phyloP scores from a whole-genome alignment of 2,888 invertebrate species.

The Drosophila nigritarsus region DNA sequence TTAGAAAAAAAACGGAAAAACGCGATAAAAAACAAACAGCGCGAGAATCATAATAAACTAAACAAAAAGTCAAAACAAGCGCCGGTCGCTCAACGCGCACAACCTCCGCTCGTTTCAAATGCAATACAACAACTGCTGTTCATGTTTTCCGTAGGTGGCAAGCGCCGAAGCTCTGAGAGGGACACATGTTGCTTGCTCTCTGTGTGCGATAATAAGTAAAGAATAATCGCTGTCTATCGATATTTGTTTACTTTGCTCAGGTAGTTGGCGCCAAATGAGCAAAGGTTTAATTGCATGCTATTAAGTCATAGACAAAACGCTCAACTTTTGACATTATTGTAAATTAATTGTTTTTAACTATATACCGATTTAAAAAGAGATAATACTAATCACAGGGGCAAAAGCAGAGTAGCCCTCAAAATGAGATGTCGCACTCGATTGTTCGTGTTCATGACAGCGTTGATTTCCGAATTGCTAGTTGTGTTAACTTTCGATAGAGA shows the following conservation, averaged over 20 bases:
- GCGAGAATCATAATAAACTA: conserved; percentile 33
- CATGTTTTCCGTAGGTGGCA: conserved; percentile 9
- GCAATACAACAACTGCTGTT: conserved; percentile 47
- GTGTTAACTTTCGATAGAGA: conserved; percentile 3
- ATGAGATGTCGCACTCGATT: not conserved
- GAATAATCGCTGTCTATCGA: conserved; percentile 12
- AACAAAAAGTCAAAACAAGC: conserved; percentile 30
- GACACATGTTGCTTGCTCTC: conserved; percentile 16
- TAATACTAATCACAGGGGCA: not conserved
- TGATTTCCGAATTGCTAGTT: not conserved
- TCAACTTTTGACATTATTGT: not conserved
- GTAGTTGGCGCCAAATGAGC: not conserved
- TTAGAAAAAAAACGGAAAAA: conserved; percentile 4
- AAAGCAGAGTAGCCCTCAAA: not conserved
- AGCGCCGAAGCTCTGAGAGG: conserved; percentile 6
- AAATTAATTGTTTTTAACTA: too few relatives aligned
- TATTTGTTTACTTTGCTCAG: not conserved
- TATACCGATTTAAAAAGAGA: not conserved
- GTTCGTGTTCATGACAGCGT: not conserved
- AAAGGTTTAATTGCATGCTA: too few relatives aligned
- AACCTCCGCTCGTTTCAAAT: conserved; percentile 30
- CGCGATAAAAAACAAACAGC: conserved; percentile 21
- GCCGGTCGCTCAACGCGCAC: conserved; percentile 15
- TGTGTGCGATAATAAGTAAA: not conserved
- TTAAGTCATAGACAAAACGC: not conserved